Evolutionary conservation across 2,888 invertebrate species (phyloP), one percentile per base, ranked within the genome.

Genomic region (Netelia fuscicornis): DNA sequence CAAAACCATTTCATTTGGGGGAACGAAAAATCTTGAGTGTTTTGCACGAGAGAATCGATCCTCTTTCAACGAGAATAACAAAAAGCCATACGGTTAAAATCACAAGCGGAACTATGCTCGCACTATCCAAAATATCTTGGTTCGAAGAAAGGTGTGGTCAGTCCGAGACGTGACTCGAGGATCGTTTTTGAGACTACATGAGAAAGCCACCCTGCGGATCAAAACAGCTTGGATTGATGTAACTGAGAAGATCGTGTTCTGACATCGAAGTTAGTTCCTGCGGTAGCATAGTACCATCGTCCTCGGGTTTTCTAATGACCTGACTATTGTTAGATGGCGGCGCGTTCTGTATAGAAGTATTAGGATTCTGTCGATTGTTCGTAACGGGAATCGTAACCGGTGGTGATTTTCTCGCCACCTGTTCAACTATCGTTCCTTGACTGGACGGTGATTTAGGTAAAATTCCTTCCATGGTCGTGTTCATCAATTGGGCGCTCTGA

Each of bases 151-250:
- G 11, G 23, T 30, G 30, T 30, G 3, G 3, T 3, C 42, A 11
- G 10, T 10, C 17, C n/a, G 3, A 11, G 6, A 56, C 8, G 17
- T 6, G n/a, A 13, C 44, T 17, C 44, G 17, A 42, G 13, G 13
- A 11, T 44, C 52, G 54, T 64, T 54, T 23, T 23, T 68, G 23
- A 54, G 13, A 89, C 90, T 93, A 93, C 92, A 93, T 92, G 70
- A 93, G 92, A 84, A 93, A 93, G 70, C 91, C 91, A 48, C 89
- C 91, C 68, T 93, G 93, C 0, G 91, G 97, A 94, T 98, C 98
- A 94, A 98, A 98, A 93, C 97, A 97, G 95, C 97, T 97, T 72
- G 98, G 97, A 95, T 98, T 98, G 89, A 98, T 98, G 94, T 97
- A 97, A 93, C 97, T 97, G 89, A 98, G 96, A 89, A 98, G 95